Conservation (phyloP, 2,113 vertebrate genomes). For the Phocoena sinus region DNA sequence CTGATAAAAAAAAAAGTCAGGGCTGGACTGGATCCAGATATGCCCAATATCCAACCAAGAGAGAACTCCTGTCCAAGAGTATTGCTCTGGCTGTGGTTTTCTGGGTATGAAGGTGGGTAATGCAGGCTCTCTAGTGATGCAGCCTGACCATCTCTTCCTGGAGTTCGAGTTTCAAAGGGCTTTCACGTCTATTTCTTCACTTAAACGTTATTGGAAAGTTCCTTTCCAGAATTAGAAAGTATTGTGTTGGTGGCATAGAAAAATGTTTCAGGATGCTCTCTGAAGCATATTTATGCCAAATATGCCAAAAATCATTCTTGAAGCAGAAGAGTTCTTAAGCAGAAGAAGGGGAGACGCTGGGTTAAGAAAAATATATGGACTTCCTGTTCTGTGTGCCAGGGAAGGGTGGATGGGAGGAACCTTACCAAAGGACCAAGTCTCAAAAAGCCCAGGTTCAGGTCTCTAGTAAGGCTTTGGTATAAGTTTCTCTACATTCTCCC, state of each 20-base stretch:
- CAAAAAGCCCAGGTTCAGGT: not conserved
- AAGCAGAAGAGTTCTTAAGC: not conserved
- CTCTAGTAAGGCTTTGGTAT: not conserved
- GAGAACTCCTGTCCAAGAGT: not conserved
- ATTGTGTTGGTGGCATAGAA: not conserved
- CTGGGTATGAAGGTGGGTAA: not conserved
- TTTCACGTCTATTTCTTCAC: not conserved
- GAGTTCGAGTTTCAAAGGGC: not conserved
- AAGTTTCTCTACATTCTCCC: not conserved
- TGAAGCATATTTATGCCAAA: not conserved
- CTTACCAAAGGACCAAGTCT: not conserved
- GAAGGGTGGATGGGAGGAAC: not conserved
- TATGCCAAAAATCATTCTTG: not conserved
- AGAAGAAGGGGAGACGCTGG: not conserved
- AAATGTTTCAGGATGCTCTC: not conserved
- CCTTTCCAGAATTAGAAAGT: conserved; percentile 41
- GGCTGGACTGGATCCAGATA: not conserved
- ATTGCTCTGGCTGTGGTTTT: not conserved
- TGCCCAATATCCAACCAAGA: not conserved
- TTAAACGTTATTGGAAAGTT: not conserved
- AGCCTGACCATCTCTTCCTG: not conserved
- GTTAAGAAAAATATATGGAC: not conserved
- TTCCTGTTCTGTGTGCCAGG: not conserved
- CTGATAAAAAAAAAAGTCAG: not conserved
- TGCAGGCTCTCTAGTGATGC: not conserved